Evolutionary conservation across 2,113 vertebrate genomes (phyloP).

Genomic region (Scopus umbretta): DNA sequence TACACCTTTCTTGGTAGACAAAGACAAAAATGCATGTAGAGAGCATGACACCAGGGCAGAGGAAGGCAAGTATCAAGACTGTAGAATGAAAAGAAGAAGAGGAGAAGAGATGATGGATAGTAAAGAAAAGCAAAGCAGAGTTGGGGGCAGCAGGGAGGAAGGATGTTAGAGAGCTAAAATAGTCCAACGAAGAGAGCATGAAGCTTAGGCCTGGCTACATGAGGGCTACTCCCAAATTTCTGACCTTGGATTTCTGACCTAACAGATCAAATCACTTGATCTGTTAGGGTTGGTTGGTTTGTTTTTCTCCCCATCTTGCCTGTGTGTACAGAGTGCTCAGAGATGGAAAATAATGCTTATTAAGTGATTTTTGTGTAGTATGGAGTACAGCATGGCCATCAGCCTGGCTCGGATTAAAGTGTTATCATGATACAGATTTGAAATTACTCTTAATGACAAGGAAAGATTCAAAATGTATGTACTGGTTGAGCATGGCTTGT

Average conservation of each 20-base stretch:
- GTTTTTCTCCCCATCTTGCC: neutral
- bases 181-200: neutral
- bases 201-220: neutral
- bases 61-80: neutral
- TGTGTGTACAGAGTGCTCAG: neutral
- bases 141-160: fast-evolving
- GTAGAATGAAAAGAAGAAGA: neutral
- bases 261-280: neutral
- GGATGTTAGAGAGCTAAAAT: neutral
- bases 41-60: neutral
- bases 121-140: neutral
- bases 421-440: neutral
- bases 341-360: neutral
- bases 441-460: neutral
- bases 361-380: neutral
- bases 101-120: neutral
- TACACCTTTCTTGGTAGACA: neutral
- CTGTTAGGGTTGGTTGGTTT: neutral
- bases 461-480: neutral
- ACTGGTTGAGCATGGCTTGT: neutral
- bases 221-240: neutral
- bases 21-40: neutral
- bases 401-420: neutral
- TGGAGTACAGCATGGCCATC: neutral
- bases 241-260: neutral